Evolutionary conservation across 2,113 vertebrate genomes (phyloP).

Genomic region (Paratilapia polleni): DNA sequence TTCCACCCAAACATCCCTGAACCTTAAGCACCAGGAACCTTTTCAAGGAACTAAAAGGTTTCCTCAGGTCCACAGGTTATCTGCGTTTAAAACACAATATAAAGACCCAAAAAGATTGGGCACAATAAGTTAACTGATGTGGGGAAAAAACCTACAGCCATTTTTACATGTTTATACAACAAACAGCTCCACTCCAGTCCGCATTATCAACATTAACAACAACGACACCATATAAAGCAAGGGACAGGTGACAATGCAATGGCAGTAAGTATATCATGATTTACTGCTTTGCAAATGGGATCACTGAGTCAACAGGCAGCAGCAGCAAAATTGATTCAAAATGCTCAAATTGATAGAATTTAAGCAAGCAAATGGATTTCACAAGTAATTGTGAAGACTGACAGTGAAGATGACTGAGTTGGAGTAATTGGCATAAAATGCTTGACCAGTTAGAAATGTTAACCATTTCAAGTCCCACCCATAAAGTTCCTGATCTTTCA

Average conservation of each 20-base stretch:
- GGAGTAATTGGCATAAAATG: background rate
- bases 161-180: no score
- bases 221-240: background rate
- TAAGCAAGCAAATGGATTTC: accelerated
- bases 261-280: background rate
- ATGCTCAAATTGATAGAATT: background rate
- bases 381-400: background rate
- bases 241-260: background rate
- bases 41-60: background rate
- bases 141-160: no score
- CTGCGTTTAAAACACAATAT: no score
- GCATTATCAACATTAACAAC: background rate
- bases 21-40: background rate
- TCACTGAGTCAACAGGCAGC: background rate
- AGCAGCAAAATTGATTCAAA: background rate
- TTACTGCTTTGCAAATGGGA: background rate
- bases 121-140: no score
- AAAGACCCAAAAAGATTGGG: no score
- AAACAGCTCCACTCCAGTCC: background rate
- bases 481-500: background rate
- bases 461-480: accelerated
- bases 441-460: background rate
- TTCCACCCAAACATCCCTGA: background rate
- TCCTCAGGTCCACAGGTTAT: accelerated
- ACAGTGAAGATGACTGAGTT: background rate